phyloP scores from a whole-genome alignment of 2,797 vertebrate species.

The Mallotus villosus region DNA sequence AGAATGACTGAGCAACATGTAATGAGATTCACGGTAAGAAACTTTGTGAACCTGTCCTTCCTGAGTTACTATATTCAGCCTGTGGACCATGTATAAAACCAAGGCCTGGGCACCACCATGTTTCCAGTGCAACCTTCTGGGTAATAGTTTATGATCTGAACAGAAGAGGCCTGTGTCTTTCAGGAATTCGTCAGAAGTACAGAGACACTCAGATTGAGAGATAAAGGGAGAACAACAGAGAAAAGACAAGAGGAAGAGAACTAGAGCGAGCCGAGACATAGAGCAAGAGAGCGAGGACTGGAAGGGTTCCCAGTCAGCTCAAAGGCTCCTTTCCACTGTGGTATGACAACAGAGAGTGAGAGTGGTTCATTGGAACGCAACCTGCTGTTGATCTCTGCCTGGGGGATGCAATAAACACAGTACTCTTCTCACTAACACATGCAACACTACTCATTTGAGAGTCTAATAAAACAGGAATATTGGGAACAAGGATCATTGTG shows the following conservation, averaged over 20 bases:
- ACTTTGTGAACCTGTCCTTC: too few relatives aligned
- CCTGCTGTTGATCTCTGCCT: constrained; percentile 52
- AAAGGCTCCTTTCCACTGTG: constrained; percentile 51
- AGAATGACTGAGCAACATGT: too few relatives aligned
- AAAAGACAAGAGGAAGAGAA: not conserved
- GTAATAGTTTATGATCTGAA: too few relatives aligned
- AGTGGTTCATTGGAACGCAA: constrained; percentile 55
- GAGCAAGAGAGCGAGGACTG: not conserved
- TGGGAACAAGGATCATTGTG: not conserved
- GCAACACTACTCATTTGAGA: not conserved
- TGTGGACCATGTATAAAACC: too few relatives aligned
- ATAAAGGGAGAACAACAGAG: too few relatives aligned
- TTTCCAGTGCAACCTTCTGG: too few relatives aligned
- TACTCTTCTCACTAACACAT: not conserved
- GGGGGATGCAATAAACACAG: constrained; percentile 35
- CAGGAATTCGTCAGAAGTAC: too few relatives aligned
- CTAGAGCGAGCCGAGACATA: not conserved
- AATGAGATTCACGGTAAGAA: too few relatives aligned
- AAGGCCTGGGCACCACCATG: too few relatives aligned
- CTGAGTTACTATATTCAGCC: too few relatives aligned
- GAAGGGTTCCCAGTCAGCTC: constrained; percentile 19
- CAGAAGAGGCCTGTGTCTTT: too few relatives aligned
- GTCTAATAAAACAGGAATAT: too few relatives aligned
- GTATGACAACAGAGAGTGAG: constrained; percentile 46
- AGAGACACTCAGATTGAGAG: not conserved